Evolutionary conservation across 1,140 invertebrate genomes (phyloP).

Genomic region (Solen grandis): DNA sequence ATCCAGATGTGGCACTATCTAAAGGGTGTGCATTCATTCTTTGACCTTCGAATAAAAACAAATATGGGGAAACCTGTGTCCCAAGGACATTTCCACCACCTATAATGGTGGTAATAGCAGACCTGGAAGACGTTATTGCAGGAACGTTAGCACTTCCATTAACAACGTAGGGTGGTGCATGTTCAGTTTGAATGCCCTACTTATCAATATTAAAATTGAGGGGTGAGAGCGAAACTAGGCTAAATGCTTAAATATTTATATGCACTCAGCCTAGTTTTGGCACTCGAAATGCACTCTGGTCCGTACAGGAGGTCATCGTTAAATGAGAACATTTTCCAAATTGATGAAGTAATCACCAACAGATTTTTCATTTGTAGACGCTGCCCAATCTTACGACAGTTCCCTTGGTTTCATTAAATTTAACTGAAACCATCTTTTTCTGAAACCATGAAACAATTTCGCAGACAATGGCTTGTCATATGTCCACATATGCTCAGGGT

Average conservation of each 20-base stretch:
- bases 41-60: constrained; percentile 44
- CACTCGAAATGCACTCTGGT: too few relatives aligned
- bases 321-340: neutral
- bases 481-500: too few relatives aligned
- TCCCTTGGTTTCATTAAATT: constrained; percentile 16
- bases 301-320: too few relatives aligned
- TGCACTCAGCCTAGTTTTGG: too few relatives aligned
- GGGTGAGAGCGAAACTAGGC: too few relatives aligned
- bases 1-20: constrained; percentile 10
- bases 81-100: constrained; percentile 40
- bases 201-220: constrained; percentile 46
- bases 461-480: constrained; percentile 21
- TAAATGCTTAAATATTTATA: too few relatives aligned
- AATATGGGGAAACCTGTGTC: constrained; percentile 24
- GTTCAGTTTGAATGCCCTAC: too few relatives aligned
- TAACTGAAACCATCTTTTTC: constrained; percentile 23
- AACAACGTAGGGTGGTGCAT: constrained; percentile 9
- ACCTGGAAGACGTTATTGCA: constrained; percentile 16
- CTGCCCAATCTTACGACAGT: constrained; percentile 27
- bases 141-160: neutral
- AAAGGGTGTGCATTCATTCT: constrained; percentile 23
- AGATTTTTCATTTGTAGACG: neutral
- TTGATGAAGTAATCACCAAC: constrained; percentile 22
- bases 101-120: constrained; percentile 18
- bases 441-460: constrained; percentile 41